Evolutionary conservation across 53 echinoderm and acorn worm species (phyloP), one percentile per base, ranked within the genome.

Genomic region (Patiria pectinifera): DNA sequence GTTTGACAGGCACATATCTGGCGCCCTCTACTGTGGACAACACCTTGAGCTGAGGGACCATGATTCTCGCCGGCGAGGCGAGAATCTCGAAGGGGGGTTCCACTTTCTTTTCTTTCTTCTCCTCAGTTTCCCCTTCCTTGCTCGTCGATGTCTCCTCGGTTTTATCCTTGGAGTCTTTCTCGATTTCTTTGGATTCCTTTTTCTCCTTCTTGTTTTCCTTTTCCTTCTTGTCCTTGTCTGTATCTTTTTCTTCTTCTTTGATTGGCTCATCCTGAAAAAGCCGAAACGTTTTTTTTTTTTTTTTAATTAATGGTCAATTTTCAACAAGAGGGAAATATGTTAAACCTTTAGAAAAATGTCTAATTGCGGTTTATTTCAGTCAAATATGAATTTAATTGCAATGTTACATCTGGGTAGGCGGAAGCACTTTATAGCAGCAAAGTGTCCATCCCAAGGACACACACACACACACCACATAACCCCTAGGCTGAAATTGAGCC

Each of bases 81-180:
- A 98, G 84, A 92, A 98, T 94, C 94, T 98, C 93, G 94, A 98
- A 98, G 63, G 86, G 82, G 2, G 89, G 78, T 75, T 94, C 82
- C 43, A 48, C 49, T 71, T 89, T 88, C 81, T 89, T 89, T 45
- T 82, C 87, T 84, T 74, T 85, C 82, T 92, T 88, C 78, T 93
- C 74, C 79, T 90, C 78, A 48, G 53, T 86, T 35, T 80, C 59
- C n/a, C 9, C 43, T 12, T 86, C 85, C 46, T 91, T 90, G 44
- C 83, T 83, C 59, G 43, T 82, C 11, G 75, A 61, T 45, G 83
- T 62, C 71, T 84, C 83, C 4, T 92, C 86, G 69, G 91, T 66
- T 72, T 91, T 91, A 7, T 69, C 85, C 60, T 92, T 86, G 60
- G 78, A 62, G 26, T 86, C 92, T 43, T 91, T 85, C 10, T 91